A percentile compares a stretch with the other conserved stretches of the same genome.
These are phyloP conservation scores for Channallabes apus DNA, from an alignment of 2,797 vertebrate genomes.

Conservation along the genomic window DNA sequence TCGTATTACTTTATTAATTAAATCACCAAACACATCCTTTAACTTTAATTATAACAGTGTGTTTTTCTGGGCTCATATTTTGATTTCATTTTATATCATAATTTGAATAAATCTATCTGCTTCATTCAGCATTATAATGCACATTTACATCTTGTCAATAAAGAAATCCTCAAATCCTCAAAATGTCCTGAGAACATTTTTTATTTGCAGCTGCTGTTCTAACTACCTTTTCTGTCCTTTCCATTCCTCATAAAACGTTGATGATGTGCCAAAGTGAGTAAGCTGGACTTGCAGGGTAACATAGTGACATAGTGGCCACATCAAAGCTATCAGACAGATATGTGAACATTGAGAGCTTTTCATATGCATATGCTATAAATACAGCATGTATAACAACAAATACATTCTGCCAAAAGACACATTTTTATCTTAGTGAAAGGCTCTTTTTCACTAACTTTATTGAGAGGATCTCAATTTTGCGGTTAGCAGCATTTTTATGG, in stretches of 20 bases:
- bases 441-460: neutral
- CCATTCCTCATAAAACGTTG: conserved; percentile 76
- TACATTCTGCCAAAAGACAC: neutral
- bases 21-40: neutral
- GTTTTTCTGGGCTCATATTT: conserved; percentile 2
- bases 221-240: conserved; percentile 2
- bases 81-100: neutral
- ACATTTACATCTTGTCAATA: neutral
- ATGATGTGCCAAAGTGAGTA: conserved; percentile 89
- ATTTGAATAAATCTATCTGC: conserved; percentile 5
- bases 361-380: neutral
- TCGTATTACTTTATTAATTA: conserved; percentile 22
- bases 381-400: neutral
- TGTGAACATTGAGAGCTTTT: conserved; percentile 50
- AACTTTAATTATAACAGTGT: neutral
- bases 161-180: neutral
- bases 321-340: conserved; percentile 87
- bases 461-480: neutral
- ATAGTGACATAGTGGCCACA: conserved; percentile 84
- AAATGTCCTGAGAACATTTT: neutral
- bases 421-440: neutral
- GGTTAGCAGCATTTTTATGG: neutral
- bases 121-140: neutral
- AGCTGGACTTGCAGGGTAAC: conserved; percentile 79
- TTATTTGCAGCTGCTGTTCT: conserved; percentile 13